phyloP scores from a whole-genome alignment of 2,888 invertebrate species.

The Prosopocoilus inquinatus region DNA sequence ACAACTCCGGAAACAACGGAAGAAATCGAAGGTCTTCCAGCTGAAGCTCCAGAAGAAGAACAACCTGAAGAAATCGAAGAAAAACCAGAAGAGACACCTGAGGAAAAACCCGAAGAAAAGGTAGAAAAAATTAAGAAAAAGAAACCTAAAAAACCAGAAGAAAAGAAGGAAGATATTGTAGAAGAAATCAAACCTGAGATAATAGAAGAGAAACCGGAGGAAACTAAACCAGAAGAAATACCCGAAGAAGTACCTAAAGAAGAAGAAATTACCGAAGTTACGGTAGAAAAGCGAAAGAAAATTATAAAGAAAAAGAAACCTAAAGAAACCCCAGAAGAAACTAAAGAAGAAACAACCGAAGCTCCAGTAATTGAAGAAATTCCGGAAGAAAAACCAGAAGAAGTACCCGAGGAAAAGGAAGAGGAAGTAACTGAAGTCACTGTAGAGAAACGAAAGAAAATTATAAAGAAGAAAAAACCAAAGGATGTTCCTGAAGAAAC shows the following conservation, averaged over 20 bases:
- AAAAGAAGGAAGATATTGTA: constrained; percentile 20
- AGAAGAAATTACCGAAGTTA: constrained; percentile 27
- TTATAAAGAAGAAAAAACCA: constrained; percentile 31
- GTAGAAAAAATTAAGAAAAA: constrained; percentile 3
- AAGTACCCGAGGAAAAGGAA: constrained; percentile 4
- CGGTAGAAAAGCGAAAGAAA: constrained; percentile 22
- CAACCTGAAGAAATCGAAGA: constrained; percentile 29
- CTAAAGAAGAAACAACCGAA: background rate
- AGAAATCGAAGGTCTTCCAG: constrained; percentile 27
- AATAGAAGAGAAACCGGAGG: constrained; percentile 28
- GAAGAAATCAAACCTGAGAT: constrained; percentile 15
- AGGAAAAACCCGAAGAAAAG: constrained; percentile 8
- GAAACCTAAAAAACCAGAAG: constrained; percentile 26
- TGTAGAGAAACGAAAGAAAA: constrained; percentile 20
- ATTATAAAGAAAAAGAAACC: constrained; percentile 7
- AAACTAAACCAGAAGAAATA: constrained; percentile 20
- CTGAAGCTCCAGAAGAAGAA: constrained; percentile 40
- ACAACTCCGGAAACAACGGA: constrained; percentile 36
- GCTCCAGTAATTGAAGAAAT: constrained; percentile 21
- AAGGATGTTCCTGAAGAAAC: no score
- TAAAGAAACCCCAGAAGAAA: constrained; percentile 9
- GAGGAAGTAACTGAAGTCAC: constrained; percentile 18
- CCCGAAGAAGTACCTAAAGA: constrained; percentile 15
- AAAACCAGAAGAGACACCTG: constrained; percentile 20
- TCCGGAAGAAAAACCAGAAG: no score